Evolutionary conservation across 1,140 invertebrate genomes (phyloP), one percentile per base, ranked within the genome.

Genomic region (Drosophila funebris): DNA sequence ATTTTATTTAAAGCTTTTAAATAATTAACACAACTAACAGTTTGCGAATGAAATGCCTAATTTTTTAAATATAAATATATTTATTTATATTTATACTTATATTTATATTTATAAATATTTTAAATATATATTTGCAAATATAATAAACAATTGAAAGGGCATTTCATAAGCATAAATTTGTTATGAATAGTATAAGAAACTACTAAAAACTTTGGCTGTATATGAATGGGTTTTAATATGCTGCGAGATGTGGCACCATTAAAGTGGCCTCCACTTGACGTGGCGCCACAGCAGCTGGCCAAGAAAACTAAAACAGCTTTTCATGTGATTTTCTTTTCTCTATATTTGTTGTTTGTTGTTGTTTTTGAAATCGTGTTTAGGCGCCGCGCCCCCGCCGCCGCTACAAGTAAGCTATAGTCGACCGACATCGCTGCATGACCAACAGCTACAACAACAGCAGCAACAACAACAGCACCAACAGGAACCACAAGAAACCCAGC

Each of bases 371-470:
- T 91, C n/a, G 27, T 31, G 4, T 11, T n/a, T 50, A 95, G 94
- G 94, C 92, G 94, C 94, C 92, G 94, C 94, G 85, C 94, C 94
- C 84, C 94, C 94, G 90, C 93, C 94, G 76, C 94, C 93, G 90
- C 94, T 94, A 92, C 93, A 94, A 91, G 92, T 90, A 92, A 92
- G 90, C 88, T 92, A 93, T 92, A 92, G 92, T 90, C 92, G 93
- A 70, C 92, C 93, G 85, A 81, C 87, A 56, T 91, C 90, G 73
- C 57, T 91, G 81, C 94, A 93, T 78, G 93, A 94, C 82, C 93
- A 93, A 41, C 81, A 84, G 54, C 70, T 61, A 70, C 94, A 94
- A 78, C 76, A 93, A 67, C 60, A 57, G 29, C 53, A 52, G 13
- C 44, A 64, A 16, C 68, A 14, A 29, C 46, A 63, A 9, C 37